Conservation (phyloP, 2,888 invertebrate species). For the Drosophila hawaiiensis region DNA sequence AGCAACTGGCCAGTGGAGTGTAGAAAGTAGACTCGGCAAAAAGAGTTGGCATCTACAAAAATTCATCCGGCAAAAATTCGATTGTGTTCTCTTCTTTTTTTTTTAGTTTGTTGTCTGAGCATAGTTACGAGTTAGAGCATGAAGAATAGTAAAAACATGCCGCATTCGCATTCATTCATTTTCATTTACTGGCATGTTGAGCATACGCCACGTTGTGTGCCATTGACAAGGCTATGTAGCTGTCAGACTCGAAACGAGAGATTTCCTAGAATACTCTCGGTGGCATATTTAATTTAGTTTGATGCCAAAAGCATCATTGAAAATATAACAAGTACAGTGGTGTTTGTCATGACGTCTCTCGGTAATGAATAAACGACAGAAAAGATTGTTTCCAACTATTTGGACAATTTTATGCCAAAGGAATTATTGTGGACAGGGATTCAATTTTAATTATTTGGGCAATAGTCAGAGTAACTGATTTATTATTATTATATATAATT, state of each 20-base stretch:
- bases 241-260: conserved; percentile 43
- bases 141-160: conserved; percentile 55
- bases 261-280: conserved; percentile 31
- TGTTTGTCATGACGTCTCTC: background rate
- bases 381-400: background rate
- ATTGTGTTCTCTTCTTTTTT: conserved; percentile 51
- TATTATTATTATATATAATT: background rate
- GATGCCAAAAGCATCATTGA: conserved; percentile 13
- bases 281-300: conserved; percentile 44
- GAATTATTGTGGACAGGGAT: background rate
- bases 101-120: conserved; percentile 22
- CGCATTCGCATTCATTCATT: conserved; percentile 67
- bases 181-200: conserved; percentile 67
- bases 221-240: conserved; percentile 58
- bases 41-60: conserved; percentile 62
- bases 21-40: conserved; percentile 10
- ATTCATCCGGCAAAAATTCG: conserved; percentile 66
- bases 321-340: conserved; percentile 22
- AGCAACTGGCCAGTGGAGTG: background rate
- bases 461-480: background rate
- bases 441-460: background rate
- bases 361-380: background rate
- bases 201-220: conserved; percentile 52
- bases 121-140: conserved; percentile 41
- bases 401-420: background rate